Conservation (phyloP, 53 echinoderm and acorn worm genomes). For the Actinopyga echinites region DNA sequence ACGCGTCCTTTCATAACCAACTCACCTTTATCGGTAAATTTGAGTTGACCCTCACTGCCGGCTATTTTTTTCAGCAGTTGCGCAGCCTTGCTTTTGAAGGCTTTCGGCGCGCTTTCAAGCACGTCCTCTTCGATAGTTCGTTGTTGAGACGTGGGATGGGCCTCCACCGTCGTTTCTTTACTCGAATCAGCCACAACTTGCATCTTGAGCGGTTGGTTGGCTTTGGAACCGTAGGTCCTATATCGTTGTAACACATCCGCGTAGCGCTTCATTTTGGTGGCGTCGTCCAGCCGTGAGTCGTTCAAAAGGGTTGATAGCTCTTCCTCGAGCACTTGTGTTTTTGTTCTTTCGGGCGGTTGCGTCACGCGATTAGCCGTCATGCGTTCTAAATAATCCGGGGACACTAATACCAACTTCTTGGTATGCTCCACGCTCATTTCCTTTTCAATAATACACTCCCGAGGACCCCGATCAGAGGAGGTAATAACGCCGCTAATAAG, state of each 20-base stretch:
- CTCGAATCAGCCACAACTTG: background rate
- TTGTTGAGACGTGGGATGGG: background rate
- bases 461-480: slow-evolving; percentile 41
- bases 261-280: slow-evolving; percentile 20
- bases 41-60: background rate
- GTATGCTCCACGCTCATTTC: slow-evolving; percentile 2
- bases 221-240: background rate
- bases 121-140: background rate
- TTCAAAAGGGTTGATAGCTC: background rate
- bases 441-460: background rate
- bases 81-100: background rate
- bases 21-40: background rate
- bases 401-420: slow-evolving; percentile 20
- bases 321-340: slow-evolving; percentile 10
- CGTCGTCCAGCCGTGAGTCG: slow-evolving; percentile 1
- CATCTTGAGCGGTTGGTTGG: background rate
- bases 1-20: background rate
- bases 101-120: background rate
- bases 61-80: background rate
- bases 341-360: background rate
- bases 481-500: background rate
- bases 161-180: background rate
- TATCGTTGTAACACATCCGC: background rate
- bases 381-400: slow-evolving; percentile 6
- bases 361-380: background rate